Percentiles rank a stretch among this genome's conserved stretches.
Conservation (phyloP, 1,140 invertebrate species). For the Colletes gigas region DNA sequence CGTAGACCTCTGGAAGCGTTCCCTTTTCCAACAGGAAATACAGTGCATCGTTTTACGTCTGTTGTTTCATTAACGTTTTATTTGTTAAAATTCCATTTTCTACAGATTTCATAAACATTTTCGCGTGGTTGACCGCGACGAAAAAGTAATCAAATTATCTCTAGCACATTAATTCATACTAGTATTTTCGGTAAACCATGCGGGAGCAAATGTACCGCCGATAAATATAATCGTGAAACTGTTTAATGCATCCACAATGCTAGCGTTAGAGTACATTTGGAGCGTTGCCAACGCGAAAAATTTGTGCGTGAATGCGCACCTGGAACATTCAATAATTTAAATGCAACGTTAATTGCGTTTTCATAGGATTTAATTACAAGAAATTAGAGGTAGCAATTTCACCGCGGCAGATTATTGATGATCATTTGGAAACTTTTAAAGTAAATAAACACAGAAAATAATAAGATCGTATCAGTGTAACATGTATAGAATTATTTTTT, state of each 20-base stretch:
- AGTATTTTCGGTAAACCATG: background rate
- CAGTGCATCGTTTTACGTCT: too few relatives aligned
- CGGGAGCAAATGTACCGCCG: background rate
- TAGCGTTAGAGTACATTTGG: constrained; percentile 13
- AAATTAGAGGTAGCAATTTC: background rate
- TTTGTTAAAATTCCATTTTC: too few relatives aligned
- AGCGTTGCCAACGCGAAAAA: constrained; percentile 22
- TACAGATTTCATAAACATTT: too few relatives aligned
- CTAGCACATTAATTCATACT: background rate
- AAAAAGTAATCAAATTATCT: background rate
- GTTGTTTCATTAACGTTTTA: too few relatives aligned
- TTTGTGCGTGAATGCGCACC: constrained; percentile 8
- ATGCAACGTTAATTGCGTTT: constrained; percentile 17
- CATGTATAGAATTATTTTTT: too few relatives aligned
- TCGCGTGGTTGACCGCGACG: background rate
- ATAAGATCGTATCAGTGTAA: too few relatives aligned
- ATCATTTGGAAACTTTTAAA: too few relatives aligned
- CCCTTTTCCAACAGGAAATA: too few relatives aligned
- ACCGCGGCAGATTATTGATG: too few relatives aligned
- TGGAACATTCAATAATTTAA: constrained; percentile 28
- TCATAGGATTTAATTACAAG: constrained; percentile 27
- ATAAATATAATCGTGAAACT: constrained; percentile 23
- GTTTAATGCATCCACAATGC: constrained; percentile 1
- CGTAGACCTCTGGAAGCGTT: too few relatives aligned
- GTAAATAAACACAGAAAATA: too few relatives aligned